Conservation (phyloP, 1,140 invertebrate genomes). For the Riptortus pedestris region DNA sequence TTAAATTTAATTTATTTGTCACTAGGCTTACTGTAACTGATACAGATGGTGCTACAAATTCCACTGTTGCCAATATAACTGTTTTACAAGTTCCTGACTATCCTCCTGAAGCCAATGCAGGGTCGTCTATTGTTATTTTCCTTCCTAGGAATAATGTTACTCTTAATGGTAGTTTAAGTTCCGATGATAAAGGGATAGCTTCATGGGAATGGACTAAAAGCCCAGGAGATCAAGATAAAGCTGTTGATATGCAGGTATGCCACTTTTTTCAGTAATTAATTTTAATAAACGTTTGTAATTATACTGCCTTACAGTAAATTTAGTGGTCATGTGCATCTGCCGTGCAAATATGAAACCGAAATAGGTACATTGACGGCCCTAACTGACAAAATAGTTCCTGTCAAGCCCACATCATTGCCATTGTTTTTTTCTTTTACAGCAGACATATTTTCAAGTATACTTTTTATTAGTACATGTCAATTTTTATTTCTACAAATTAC, state of each 20-base stretch:
- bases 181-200: constrained; percentile 84
- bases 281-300: not conserved
- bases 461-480: too few relatives aligned
- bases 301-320: too few relatives aligned
- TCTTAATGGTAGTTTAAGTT: constrained; percentile 79
- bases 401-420: too few relatives aligned
- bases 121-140: constrained; percentile 80
- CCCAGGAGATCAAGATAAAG: constrained; percentile 70
- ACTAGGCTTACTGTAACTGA: constrained; percentile 77
- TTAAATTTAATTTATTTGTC: too few relatives aligned
- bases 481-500: too few relatives aligned
- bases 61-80: constrained; percentile 75
- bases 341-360: too few relatives aligned
- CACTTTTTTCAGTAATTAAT: not conserved
- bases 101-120: constrained; percentile 88
- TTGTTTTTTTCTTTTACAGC: too few relatives aligned
- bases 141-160: constrained; percentile 80
- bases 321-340: too few relatives aligned
- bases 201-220: constrained; percentile 93
- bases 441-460: too few relatives aligned
- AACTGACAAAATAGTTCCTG: too few relatives aligned
- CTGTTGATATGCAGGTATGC: constrained; percentile 75
- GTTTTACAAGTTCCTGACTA: constrained; percentile 87
- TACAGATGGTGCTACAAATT: constrained; percentile 76
- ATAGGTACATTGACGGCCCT: too few relatives aligned